Evolutionary conservation across 1,140 invertebrate genomes (phyloP).

Genomic region (Littorina saxatilis): DNA sequence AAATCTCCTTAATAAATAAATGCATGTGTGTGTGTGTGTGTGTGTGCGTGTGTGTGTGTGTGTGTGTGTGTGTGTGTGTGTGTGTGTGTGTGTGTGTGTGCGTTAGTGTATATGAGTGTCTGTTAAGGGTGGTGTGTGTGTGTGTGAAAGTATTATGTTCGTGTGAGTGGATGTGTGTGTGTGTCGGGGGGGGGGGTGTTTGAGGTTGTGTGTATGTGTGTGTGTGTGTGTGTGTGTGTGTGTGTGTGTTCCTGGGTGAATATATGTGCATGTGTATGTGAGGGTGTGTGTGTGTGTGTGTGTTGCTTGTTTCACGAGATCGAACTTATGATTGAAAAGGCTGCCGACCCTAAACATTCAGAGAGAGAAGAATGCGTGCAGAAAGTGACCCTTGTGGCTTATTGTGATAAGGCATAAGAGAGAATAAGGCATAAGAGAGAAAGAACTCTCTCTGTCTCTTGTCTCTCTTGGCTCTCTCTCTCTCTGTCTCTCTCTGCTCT

Average conservation of each 20-base stretch:
- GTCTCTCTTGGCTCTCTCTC: no score
- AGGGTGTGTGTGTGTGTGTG: neutral
- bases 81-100: slow-evolving; percentile 17
- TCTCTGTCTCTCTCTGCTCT: no score
- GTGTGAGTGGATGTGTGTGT: slow-evolving; percentile 1
- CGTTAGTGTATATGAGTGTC: slow-evolving; percentile 10
- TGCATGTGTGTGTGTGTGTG: slow-evolving; percentile 30
- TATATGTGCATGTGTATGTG: neutral
- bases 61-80: slow-evolving; percentile 44
- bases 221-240: neutral
- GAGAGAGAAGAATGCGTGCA: no score
- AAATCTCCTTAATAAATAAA: no score
- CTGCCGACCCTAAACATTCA: no score
- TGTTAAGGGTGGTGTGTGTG: neutral
- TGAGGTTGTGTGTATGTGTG: neutral
- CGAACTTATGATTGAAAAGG: no score
- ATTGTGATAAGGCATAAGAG: no score
- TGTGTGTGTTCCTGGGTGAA: neutral
- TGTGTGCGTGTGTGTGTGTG: slow-evolving; percentile 40
- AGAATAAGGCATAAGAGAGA: no score
- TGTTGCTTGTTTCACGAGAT: neutral
- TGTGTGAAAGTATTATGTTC: slow-evolving; percentile 19
- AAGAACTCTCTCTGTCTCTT: no score
- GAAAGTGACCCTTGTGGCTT: no score
- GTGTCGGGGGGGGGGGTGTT: neutral